Percentiles rank a stretch among this genome's conserved stretches.
These are phyloP conservation scores for Pomacea maculata DNA, from an alignment of 1,140 invertebrate species.

Conservation along the genomic window DNA sequence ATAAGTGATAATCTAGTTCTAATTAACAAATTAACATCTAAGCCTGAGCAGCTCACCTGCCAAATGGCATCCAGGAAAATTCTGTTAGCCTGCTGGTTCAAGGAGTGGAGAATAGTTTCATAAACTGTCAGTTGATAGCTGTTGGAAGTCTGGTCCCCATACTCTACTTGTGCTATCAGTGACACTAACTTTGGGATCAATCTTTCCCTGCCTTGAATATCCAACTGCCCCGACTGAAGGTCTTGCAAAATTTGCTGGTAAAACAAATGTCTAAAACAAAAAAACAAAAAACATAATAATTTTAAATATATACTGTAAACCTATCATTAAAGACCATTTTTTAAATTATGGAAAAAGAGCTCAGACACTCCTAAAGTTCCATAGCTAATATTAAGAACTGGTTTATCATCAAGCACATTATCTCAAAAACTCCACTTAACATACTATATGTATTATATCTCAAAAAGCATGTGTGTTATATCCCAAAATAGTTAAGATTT, in stretches of 20 bases:
- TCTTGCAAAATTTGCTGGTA: slow-evolving; percentile 82
- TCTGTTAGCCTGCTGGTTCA: background rate
- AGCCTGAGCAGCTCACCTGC: background rate
- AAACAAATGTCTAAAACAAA: slow-evolving; percentile 77
- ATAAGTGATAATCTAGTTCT: no score
- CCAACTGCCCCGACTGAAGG: slow-evolving; percentile 60
- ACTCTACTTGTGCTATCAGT: slow-evolving; percentile 79
- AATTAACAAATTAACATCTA: background rate
- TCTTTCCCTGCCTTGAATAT: background rate
- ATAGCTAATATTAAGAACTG: no score
- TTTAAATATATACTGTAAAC: no score
- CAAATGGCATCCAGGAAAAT: background rate
- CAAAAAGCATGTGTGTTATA: no score
- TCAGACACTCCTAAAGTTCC: no score
- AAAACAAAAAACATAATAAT: background rate
- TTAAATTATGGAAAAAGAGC: no score
- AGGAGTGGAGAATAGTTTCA: slow-evolving; percentile 28
- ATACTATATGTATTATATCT: no score
- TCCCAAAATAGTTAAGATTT: no score
- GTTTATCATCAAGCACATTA: no score
- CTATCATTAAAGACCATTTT: no score
- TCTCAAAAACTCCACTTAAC: no score
- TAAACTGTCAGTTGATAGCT: slow-evolving; percentile 40
- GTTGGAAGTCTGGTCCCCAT: slow-evolving; percentile 65
- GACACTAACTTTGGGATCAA: slow-evolving; percentile 73